phyloP scores from a whole-genome alignment of 1,140 invertebrate species.

The Drosophila sulfurigaster region DNA sequence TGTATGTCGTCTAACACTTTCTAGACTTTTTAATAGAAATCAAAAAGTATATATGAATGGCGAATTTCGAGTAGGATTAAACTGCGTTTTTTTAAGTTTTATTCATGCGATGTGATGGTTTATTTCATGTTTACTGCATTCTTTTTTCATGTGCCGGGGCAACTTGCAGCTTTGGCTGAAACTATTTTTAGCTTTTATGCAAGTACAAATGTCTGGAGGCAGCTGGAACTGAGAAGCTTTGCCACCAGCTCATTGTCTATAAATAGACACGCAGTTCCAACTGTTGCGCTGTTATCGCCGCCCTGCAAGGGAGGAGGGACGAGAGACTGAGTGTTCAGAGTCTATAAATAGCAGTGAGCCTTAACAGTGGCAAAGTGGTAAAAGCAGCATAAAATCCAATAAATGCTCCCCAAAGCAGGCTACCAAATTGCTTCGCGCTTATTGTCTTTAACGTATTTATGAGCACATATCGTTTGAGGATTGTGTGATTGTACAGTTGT shows the following conservation, averaged over 20 bases:
- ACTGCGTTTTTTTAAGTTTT: constrained; percentile 2
- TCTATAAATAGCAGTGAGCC: constrained; percentile 71
- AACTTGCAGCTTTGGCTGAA: constrained; percentile 15
- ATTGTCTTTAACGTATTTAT: constrained; percentile 54
- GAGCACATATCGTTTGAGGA: constrained; percentile 27
- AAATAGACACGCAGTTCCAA: constrained; percentile 69
- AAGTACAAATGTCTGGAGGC: constrained; percentile 5
- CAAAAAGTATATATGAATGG: too few species aligned
- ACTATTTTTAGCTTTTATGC: constrained; percentile 25
- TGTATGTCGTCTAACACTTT: too few species aligned
- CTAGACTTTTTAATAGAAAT: too few species aligned
- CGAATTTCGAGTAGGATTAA: neutral
- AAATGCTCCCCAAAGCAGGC: constrained; percentile 62
- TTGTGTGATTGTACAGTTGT: neutral
- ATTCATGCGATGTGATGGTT: neutral
- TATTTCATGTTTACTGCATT: neutral
- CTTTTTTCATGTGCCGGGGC: neutral
- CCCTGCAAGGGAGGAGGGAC: constrained; percentile 1
- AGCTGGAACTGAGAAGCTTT: constrained; percentile 39
- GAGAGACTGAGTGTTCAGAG: neutral
- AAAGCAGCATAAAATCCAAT: constrained; percentile 65
- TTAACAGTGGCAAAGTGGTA: constrained; percentile 24
- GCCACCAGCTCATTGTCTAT: constrained; percentile 53
- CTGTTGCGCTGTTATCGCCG: constrained; percentile 47
- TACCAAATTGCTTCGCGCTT: constrained; percentile 61